A percentile compares a stretch with the other conserved stretches of the same genome.
These are phyloP conservation scores for Heliconius himera DNA, from an alignment of 1,140 invertebrate genomes.

Conservation along the genomic window DNA sequence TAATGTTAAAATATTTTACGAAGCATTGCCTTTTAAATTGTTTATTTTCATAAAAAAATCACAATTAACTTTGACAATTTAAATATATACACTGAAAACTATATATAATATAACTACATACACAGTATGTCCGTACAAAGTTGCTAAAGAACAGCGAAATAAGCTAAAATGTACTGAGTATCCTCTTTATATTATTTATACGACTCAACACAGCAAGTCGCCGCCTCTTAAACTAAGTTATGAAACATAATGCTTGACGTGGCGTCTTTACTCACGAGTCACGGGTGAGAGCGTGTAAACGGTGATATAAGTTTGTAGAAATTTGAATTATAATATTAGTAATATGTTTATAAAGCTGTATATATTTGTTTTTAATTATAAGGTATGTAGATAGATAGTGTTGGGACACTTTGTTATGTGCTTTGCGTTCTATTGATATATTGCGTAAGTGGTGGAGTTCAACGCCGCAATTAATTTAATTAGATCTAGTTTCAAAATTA, in stretches of 20 bases:
- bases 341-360: not conserved
- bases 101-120: not conserved
- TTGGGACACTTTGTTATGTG: not conserved
- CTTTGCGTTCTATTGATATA: too few species aligned
- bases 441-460: too few species aligned
- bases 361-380: not conserved
- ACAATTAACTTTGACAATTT: too few species aligned
- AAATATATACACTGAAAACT: not conserved
- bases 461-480: too few species aligned
- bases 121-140: not conserved
- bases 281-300: conserved; percentile 3
- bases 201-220: conserved; percentile 37
- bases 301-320: not conserved
- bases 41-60: too few species aligned
- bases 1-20: too few species aligned
- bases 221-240: conserved; percentile 52
- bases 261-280: conserved; percentile 40
- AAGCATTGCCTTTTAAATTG: too few species aligned
- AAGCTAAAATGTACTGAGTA: conserved; percentile 18
- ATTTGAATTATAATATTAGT: not conserved
- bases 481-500: too few species aligned
- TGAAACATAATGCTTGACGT: conserved; percentile 50
- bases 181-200: conserved; percentile 40
- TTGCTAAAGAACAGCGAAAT: not conserved
- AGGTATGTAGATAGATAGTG: not conserved